phyloP scores from a whole-genome alignment of 37 sponge, comb jelly and placozoan species.

The Sycon ciliatum region DNA sequence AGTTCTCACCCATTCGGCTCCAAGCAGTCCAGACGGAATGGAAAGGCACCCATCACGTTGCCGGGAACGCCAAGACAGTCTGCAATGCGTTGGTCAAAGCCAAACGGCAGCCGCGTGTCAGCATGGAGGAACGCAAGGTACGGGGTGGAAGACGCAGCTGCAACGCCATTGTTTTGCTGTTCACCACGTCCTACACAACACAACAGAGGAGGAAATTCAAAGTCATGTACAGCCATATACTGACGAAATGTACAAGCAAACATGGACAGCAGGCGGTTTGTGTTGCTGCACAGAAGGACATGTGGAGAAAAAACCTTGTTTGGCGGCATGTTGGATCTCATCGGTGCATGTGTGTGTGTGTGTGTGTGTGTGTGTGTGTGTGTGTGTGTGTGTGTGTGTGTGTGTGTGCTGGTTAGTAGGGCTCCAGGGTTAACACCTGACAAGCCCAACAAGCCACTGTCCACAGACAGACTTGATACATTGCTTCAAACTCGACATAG shows the following conservation, averaged over 20 bases:
- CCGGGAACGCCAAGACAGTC: background rate
- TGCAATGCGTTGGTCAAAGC: background rate
- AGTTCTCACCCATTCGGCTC: no score
- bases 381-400: slow-evolving; percentile 13
- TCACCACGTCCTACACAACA: no score
- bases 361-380: slow-evolving; percentile 40
- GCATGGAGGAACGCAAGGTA: background rate
- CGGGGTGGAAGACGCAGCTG: background rate
- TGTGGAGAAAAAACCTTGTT: no score
- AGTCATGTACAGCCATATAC: no score
- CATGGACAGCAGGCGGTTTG: no score
- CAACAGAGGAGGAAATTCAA: no score
- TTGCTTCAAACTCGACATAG: no score
- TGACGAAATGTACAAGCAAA: no score
- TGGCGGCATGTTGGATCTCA: background rate
- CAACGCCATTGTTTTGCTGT: background rate
- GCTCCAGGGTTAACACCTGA: no score
- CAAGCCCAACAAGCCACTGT: no score
- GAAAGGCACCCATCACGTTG: background rate
- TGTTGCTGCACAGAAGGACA: no score
- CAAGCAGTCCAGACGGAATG: background rate
- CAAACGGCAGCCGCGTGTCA: background rate
- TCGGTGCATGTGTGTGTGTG: slow-evolving; percentile 30
- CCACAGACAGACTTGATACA: no score
- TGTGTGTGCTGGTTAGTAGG: slow-evolving; percentile 12